phyloP scores from a whole-genome alignment of 2,797 vertebrate genomes.

The Tragelaphus eurycerus region DNA sequence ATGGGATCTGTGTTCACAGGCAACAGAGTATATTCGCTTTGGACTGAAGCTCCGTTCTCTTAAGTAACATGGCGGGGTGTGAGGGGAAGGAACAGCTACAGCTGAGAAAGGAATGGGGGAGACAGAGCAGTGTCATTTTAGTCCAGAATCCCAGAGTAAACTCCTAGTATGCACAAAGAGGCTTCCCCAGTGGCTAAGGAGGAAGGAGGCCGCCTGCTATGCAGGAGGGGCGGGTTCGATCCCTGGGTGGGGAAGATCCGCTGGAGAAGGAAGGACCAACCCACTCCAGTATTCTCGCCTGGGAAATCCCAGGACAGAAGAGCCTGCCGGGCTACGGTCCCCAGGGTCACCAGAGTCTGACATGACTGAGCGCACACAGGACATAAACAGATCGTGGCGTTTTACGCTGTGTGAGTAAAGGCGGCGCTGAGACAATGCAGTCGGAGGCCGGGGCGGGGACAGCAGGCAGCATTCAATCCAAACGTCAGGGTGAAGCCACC shows the following conservation, averaged over 20 bases:
- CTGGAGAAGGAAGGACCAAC: neutral
- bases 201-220: neutral
- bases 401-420: neutral
- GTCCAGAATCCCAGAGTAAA: neutral
- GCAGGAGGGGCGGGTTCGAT: fast-evolving
- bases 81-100: neutral
- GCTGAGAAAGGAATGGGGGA: neutral
- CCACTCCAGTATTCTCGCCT: neutral
- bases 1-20: neutral
- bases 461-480: neutral
- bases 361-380: neutral
- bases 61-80: neutral
- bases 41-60: neutral
- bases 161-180: neutral
- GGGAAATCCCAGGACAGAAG: neutral
- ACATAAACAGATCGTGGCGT: fast-evolving
- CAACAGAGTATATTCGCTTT: neutral
- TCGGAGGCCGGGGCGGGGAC: neutral
- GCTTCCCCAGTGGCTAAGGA: neutral
- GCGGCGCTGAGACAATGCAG: neutral
- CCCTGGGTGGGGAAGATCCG: neutral
- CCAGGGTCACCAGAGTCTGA: neutral
- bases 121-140: neutral
- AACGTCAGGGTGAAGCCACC: neutral
- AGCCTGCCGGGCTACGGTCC: neutral